Base-by-base conservation (phyloP, 2,888 invertebrate species). In the Lochmaea crataegi region DNA sequence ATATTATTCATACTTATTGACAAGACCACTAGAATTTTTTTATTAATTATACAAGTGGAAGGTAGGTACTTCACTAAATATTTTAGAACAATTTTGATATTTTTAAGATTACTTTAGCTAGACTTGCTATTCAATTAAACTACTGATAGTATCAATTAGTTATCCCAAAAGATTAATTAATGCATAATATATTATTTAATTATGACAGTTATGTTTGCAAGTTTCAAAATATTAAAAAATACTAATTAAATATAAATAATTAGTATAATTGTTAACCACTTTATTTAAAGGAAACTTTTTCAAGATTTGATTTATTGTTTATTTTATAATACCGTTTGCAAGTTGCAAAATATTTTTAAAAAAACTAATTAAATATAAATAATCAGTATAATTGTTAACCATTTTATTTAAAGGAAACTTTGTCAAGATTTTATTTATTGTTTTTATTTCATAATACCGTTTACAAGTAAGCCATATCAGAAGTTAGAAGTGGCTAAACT, bases 401-500 rank as follows among this genome's bases (percentile, higher is more conserved):
- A 45, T 14, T 45, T 45, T 12, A 45, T 5, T 45, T 12, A 14
- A 14, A 45, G 45, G 45, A 45, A 45, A 45, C 0, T 45, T n/a
- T n/a, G n/a, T n/a, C n/a, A n/a, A 48, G 1, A n/a, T 48, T 48
- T n/a, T n/a, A n/a, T n/a, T 48, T 48, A 48, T 48, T n/a, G 14
- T 48, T n/a, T 48, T n/a, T n/a, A 48, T 48, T 7, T 45, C 14
- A 45, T 5, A 45, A 45, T 45, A 10, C n/a, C n/a, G n/a, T 53
- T 16, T 53, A 53, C 10, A 53, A 53, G 11, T 53, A 18, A 53
- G 18, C 18, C 9, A 16, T 53, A 10, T 16, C 14, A 66, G 14
- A 53, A 51, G 32, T 53, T 26, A 66, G 16, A 58, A 11, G 22
- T 64, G 38, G 45, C 63, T 48, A 65, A 57, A 71, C 51, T 48